Percentiles rank a stretch among this genome's conserved stretches.
Conservation (phyloP, 2,797 vertebrate genomes). For the Knipowitschia caucasica region DNA sequence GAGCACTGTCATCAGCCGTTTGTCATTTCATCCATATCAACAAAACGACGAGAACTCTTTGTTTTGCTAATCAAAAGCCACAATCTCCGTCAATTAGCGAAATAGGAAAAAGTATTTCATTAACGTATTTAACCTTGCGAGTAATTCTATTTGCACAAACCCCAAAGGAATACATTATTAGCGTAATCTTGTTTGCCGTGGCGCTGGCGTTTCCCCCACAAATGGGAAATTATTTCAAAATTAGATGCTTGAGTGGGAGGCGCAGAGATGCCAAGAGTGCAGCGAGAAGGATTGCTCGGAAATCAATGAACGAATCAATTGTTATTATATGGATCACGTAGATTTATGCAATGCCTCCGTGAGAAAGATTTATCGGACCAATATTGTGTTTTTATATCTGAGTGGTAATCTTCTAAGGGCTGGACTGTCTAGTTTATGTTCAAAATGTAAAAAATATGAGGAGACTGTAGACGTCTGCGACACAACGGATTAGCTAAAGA, state of each 20-base stretch:
- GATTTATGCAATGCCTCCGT: constrained; percentile 6
- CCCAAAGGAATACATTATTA: constrained; percentile 56
- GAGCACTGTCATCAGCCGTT: constrained; percentile 51
- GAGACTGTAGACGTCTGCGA: neutral
- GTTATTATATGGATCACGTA: constrained; percentile 2
- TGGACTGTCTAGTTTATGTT: neutral
- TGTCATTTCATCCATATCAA: constrained; percentile 62
- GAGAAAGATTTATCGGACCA: neutral
- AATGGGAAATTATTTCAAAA: constrained; percentile 10
- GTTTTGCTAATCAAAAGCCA: constrained; percentile 64
- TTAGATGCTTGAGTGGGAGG: neutral
- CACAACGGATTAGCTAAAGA: neutral
- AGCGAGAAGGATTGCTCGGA: constrained; percentile 4
- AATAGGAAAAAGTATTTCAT: constrained; percentile 40
- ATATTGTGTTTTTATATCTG: constrained; percentile 3
- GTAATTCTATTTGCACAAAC: constrained; percentile 45
- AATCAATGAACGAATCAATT: constrained; percentile 24
- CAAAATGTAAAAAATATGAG: neutral
- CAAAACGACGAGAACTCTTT: constrained; percentile 44
- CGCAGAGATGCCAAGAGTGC: neutral
- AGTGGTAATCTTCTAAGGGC: neutral
- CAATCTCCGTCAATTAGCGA: constrained; percentile 53
- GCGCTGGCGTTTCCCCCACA: constrained; percentile 19
- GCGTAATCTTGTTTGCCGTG: constrained; percentile 44
- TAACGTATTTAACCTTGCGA: constrained; percentile 60